Base-by-base conservation (phyloP, 2,797 vertebrate genomes). In the Sebastes baramenuke region DNA sequence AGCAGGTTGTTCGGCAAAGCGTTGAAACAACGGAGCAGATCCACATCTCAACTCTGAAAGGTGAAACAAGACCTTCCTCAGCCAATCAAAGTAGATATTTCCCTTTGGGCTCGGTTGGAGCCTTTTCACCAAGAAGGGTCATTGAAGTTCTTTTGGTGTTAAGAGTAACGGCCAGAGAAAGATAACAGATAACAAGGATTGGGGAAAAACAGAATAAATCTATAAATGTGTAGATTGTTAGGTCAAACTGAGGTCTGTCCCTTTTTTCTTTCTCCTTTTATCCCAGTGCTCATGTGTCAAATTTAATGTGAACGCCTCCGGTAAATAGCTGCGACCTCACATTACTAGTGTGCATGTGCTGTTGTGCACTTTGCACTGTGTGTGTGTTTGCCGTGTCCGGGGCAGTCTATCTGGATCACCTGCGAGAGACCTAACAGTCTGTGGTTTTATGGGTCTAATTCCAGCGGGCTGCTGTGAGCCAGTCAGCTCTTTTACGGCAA, bases 401-500 rank as follows among this genome's bases (percentile, higher is more conserved):
- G 38, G 16, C 54, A 64, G 34, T 56, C 59, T 46, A 66, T 75
- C 24, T 74, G 38, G 67, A 73, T 82, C 69, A 75, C 75, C 61
- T 75, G 64, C 64, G 25, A 62, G 42, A 67, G 64, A 69, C 14
- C 72, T 29, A 75, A 83, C 72, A 80, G 78, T 34, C 68, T 72
- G 72, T 46, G 38, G 76, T 84, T 90, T 89, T 84, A 87, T 87
- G 81, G 81, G 52, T 59, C 74, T 82, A 80, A 88, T 88, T 86
- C 25, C 30, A 80, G 79, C 5, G 3, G n/a, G 68, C 52, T 70
- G 66, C 5, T 80, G 46, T 80, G 72, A 79, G 68, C 70, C 29
- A 68, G 77, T 87, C 87, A 82, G 78, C 78, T 79, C 36, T 81
- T 90, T 87, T 80, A 82, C 70, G 80, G 61, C 72, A 71, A 32